Base-by-base conservation (phyloP, 1,140 invertebrate species). In the Drosophila subpulchrella region DNA sequence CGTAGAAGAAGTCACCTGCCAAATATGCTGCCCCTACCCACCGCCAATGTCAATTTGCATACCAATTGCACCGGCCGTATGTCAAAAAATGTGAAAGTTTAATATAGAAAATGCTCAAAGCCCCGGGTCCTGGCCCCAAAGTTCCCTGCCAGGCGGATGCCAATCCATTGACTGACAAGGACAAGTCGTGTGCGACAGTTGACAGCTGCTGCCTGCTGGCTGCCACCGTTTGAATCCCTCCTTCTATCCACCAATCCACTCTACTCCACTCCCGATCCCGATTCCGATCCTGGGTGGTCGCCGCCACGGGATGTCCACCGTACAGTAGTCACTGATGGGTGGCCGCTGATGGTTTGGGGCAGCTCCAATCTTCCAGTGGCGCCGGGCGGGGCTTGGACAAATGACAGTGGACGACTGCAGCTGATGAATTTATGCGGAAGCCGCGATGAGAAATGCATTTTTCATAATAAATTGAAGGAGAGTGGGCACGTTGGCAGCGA, bases 41-140 rank as follows among this genome's bases (percentile, higher is more conserved):
- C n/a, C 10, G n/a, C n/a, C 71, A 57, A 55, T 74, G 56, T 36
- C 82, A 89, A 88, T 88, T 88, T 88, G 83, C 83, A 88, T 88
- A 88, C 79, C 83, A 89, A 88, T 80, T 89, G 76, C 79, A 82
- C 57, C 48, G 48, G 46, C 67, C 79, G 71, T 76, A 82, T 82
- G 83, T 88, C 84, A 89, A 89, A 86, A 86, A 88, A 73, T 88
- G 83, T 84, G 81, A 88, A 72, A 90, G 84, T 88, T 89, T 90
- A 89, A 88, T 88, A 88, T 88, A 88, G 84, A 88, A 88, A 88
- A 89, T 89, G 50, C 77, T 81, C 68, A 78, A 71, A 77, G 56
- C 38, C 42, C 17, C 24, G 48, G 34, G 61, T 47, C 58, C 32
- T 32, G 57, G 42, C 44, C 74, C 55, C 44, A 42, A 58, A 63